phyloP scores from a whole-genome alignment of 2,888 invertebrate genomes.

The Phorcus lineatus region DNA sequence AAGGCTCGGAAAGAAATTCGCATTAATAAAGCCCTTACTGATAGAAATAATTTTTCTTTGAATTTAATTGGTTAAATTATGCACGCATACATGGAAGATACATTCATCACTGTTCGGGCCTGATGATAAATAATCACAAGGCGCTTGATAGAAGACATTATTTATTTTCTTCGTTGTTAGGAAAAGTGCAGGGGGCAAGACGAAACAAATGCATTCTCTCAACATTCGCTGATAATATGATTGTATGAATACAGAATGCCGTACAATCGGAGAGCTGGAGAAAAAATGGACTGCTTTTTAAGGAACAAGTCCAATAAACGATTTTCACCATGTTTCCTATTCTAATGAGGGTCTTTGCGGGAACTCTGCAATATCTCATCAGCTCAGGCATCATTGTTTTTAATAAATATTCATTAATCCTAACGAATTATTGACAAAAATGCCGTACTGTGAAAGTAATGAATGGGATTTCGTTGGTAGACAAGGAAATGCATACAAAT shows the following conservation, averaged over 20 bases:
- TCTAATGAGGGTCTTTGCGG: constrained; percentile 15
- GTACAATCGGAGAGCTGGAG: neutral
- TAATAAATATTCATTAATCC: constrained; percentile 11
- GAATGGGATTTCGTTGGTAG: neutral
- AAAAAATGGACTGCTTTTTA: neutral
- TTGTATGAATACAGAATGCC: constrained; percentile 4
- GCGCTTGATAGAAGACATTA: constrained; percentile 2
- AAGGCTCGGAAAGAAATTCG: neutral
- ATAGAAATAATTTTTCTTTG: constrained; percentile 13
- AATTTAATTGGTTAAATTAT: constrained; percentile 15
- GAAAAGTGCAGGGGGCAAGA: constrained; percentile 8
- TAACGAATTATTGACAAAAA: neutral
- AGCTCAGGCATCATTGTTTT: neutral
- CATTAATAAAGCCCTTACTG: constrained; percentile 7
- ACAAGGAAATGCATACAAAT: too few relatives aligned
- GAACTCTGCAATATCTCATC: constrained; percentile 5
- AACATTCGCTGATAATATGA: constrained; percentile 3
- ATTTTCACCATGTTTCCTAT: constrained; percentile 5
- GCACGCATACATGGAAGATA: neutral
- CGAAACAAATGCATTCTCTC: constrained; percentile 13
- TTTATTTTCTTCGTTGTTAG: neutral
- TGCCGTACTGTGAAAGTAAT: neutral
- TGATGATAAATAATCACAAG: constrained; percentile 4
- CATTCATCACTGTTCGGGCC: neutral
- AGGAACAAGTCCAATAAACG: neutral